Percentiles rank a stretch among this genome's conserved stretches.
Conservation (phyloP, 2,797 vertebrate genomes). For the Otus scops region DNA sequence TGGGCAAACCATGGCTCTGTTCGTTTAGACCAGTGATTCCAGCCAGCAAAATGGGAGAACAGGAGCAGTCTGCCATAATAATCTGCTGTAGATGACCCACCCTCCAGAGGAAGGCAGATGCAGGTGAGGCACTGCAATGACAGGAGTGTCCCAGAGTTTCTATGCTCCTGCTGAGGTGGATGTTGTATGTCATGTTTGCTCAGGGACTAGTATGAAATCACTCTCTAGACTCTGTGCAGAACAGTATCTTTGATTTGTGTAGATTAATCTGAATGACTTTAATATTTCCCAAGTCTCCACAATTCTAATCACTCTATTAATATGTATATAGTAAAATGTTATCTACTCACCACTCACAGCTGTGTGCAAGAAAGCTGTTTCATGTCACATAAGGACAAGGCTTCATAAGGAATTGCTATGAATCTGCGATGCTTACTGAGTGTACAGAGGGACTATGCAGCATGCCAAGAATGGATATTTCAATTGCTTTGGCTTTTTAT, state of each 20-base stretch:
- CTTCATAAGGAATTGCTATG: background rate
- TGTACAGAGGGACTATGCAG: background rate
- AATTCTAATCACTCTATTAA: background rate
- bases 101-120: background rate
- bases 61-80: background rate
- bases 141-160: background rate
- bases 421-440: background rate
- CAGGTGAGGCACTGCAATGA: background rate
- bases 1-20: background rate
- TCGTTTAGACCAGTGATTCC: background rate
- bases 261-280: background rate
- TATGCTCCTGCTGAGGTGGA: background rate
- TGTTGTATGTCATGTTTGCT: background rate
- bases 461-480: background rate
- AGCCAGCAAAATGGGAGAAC: background rate
- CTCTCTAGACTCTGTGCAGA: background rate
- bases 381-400: background rate
- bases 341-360: background rate
- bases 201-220: background rate
- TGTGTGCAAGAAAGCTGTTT: background rate
- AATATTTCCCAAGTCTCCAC: background rate
- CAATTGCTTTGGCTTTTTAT: background rate
- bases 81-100: background rate
- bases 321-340: background rate
- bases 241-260: background rate